phyloP scores from a whole-genome alignment of 1,140 invertebrate genomes.

The Trichogramma pretiosum region DNA sequence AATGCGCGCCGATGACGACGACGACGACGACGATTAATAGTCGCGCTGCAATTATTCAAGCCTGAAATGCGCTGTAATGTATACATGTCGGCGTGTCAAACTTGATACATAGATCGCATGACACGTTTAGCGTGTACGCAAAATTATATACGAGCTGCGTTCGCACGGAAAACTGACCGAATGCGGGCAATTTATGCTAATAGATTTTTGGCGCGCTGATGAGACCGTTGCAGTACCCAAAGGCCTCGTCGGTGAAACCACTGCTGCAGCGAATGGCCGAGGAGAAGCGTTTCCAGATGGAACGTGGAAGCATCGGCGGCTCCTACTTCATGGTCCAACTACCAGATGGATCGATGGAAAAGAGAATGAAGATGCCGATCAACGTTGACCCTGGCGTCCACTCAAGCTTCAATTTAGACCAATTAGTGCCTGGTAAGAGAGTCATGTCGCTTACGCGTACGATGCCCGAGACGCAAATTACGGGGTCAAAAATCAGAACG shows the following conservation, averaged over 20 bases:
- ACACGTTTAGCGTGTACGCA: no score
- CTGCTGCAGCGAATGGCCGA: slow-evolving; percentile 82
- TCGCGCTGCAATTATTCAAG: no score
- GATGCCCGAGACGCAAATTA: no score
- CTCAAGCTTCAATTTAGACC: slow-evolving; percentile 80
- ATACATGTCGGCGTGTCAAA: not conserved
- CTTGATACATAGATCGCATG: no score
- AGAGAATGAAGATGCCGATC: slow-evolving; percentile 73
- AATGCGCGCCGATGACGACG: no score
- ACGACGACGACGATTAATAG: no score
- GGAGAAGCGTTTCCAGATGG: slow-evolving; percentile 80
- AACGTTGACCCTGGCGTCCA: slow-evolving; percentile 90
- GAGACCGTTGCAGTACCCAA: slow-evolving; percentile 79
- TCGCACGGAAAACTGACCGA: no score
- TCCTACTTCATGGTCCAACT: slow-evolving; percentile 85
- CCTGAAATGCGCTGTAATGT: no score
- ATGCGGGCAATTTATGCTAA: slow-evolving; percentile 9
- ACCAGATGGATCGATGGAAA: slow-evolving; percentile 81
- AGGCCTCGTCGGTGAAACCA: slow-evolving; percentile 62
- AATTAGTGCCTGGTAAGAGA: slow-evolving; percentile 57
- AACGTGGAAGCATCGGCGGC: slow-evolving; percentile 75
- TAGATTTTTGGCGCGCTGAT: slow-evolving; percentile 85
- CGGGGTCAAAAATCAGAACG: no score
- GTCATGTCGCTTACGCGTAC: no score
- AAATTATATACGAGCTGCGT: no score